phyloP scores from a whole-genome alignment of 2,888 invertebrate genomes.

The Xanthia togata region DNA sequence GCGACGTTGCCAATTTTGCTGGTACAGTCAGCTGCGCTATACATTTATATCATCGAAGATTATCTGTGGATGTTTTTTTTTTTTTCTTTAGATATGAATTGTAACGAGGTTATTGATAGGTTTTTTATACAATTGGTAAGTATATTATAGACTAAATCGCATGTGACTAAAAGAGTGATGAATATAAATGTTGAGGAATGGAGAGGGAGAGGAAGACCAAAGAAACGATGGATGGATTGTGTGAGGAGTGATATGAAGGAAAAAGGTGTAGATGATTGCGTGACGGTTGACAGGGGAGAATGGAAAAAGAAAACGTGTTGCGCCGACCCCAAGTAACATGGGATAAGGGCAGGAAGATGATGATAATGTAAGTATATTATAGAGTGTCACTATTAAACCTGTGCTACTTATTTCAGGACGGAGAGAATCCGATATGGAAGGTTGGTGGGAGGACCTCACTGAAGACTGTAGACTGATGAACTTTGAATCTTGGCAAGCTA shows the following conservation, averaged over 20 bases:
- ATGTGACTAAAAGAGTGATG: too few relatives aligned
- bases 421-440: constrained; percentile 89
- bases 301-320: too few relatives aligned
- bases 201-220: too few relatives aligned
- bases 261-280: too few relatives aligned
- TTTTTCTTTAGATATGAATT: neutral
- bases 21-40: neutral
- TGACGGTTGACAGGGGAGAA: too few relatives aligned
- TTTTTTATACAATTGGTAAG: neutral
- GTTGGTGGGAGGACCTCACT: constrained; percentile 93
- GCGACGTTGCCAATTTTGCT: too few relatives aligned
- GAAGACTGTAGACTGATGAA: constrained; percentile 94
- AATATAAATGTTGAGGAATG: too few relatives aligned
- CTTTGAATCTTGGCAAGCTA: constrained; percentile 90
- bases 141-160: neutral
- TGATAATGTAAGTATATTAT: neutral
- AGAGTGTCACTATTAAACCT: neutral
- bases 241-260: too few relatives aligned
- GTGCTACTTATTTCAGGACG: constrained; percentile 60
- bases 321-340: too few relatives aligned
- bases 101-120: neutral
- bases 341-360: too few relatives aligned
- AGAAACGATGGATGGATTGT: too few relatives aligned
- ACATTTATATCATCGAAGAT: neutral
- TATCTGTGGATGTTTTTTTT: neutral